Evolutionary conservation across 2,113 vertebrate species (phyloP), one percentile per base, ranked within the genome.

Genomic region (Jacana jacana): DNA sequence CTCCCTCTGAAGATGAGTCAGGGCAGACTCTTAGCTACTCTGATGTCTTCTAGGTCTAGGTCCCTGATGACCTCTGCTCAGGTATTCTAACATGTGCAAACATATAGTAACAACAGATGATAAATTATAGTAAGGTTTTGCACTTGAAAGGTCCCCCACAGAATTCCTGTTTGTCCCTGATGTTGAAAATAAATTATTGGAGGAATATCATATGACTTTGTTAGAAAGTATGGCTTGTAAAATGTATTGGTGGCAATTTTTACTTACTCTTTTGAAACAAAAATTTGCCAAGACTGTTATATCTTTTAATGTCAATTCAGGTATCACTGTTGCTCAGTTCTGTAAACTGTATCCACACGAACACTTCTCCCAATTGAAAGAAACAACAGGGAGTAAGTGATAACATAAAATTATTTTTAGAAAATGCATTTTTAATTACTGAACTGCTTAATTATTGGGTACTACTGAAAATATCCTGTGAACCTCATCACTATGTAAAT

Each of bases 401-500:
- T 91, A 97, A 94, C 93, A 91, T 95, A 81, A 96, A 97, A 96
- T 98, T 98, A 97, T 97, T 98, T 97, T 94, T 97, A 97, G 92
- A 93, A 97, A 98, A 98, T 95, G 92, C 91, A 97, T 98, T 98
- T 98, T 98, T 98, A 98, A 98, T 98, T 98, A 98, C 96, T 89
- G 92, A 91, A 63, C 82, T 98, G 97, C 71, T 98, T 98, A 98
- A 98, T 99, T 98, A 98, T 98, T 94, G 91, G 98, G 90, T 57
- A 94, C 86, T 96, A 97, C 93, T 87, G 95, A 98, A 97, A 98
- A 97, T 98, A 98, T 96, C 95, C 84, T 93, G 72, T 97, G 94
- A 98, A 94, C 44, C 58, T 98, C 97, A 98, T 98, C 98, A 98
- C 97, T 98, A 99, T 99, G 98, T 98, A 99, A 99, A 99, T 99